phyloP scores from a whole-genome alignment of 2,113 vertebrate genomes.

The Vulpes lagopus region DNA sequence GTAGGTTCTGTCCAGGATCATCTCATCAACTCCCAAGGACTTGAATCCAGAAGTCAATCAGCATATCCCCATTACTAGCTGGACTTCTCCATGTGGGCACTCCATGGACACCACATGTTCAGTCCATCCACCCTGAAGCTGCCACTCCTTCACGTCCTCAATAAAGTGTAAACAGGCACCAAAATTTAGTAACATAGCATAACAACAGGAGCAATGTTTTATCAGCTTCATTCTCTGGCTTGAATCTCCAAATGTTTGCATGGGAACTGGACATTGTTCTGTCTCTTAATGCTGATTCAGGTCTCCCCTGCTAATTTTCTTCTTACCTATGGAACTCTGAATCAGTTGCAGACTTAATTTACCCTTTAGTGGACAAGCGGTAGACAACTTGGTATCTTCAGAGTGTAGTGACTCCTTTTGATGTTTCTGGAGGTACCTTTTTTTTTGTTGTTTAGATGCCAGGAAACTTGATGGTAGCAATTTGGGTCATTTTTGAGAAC shows the following conservation, averaged over 20 bases:
- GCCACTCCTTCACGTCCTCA: background rate
- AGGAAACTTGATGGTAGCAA: background rate
- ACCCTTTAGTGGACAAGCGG: background rate
- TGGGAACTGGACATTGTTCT: background rate
- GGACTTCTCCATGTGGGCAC: background rate
- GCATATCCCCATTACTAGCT: background rate
- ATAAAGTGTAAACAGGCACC: background rate
- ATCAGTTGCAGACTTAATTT: background rate
- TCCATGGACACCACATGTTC: background rate
- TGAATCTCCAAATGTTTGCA: background rate
- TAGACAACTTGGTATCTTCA: background rate
- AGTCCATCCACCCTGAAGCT: no score
- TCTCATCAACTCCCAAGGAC: background rate
- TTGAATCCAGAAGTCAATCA: background rate
- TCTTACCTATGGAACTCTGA: background rate
- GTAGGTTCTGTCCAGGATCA: background rate
- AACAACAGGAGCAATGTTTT: background rate
- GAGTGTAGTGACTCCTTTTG: background rate
- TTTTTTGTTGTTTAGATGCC: background rate
- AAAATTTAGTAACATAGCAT: no score
- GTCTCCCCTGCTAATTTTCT: background rate
- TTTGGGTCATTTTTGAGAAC: background rate
- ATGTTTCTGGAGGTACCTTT: background rate
- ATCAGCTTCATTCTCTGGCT: background rate
- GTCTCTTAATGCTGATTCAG: background rate